Evolutionary conservation across 2,113 vertebrate species (phyloP).

Genomic region (Strigops habroptila): DNA sequence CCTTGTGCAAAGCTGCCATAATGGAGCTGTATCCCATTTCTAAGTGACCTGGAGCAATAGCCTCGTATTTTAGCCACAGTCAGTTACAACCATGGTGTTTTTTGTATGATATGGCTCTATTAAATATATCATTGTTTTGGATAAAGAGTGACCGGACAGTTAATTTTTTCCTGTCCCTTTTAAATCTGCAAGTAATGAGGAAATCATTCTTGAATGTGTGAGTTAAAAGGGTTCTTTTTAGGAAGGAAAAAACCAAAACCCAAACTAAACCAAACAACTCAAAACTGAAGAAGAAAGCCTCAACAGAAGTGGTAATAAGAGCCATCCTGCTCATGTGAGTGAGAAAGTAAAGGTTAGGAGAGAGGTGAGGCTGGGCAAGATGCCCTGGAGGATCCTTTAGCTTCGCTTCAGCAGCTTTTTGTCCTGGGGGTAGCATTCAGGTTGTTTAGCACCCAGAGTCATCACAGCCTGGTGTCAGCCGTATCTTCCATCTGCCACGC

Average conservation of each 20-base stretch:
- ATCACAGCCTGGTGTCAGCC: rapidly evolving
- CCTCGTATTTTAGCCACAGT: not conserved
- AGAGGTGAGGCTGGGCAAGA: not conserved
- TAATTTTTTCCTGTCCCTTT: not conserved
- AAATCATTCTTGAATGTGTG: not conserved
- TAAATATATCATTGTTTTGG: not conserved
- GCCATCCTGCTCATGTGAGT: rapidly evolving
- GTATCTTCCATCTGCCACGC: rapidly evolving
- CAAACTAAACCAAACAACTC: not conserved
- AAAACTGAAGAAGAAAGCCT: not conserved
- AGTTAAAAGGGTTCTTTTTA: not conserved
- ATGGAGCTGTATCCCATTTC: not conserved
- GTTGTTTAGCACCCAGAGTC: not conserved
- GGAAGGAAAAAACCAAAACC: not conserved
- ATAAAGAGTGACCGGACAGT: not conserved
- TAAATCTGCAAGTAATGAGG: not conserved
- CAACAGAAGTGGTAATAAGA: not conserved
- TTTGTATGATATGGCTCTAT: not conserved
- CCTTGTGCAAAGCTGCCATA: not conserved
- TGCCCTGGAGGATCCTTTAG: not conserved
- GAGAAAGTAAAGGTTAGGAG: not conserved
- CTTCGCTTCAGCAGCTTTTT: not conserved
- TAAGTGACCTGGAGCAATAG: not conserved
- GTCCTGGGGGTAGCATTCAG: not conserved
- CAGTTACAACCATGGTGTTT: not conserved